Percentiles rank a stretch among this genome's conserved stretches.
Evolutionary conservation across 2,888 invertebrate genomes (phyloP).

Genomic region (Rhodophaea formosa): DNA sequence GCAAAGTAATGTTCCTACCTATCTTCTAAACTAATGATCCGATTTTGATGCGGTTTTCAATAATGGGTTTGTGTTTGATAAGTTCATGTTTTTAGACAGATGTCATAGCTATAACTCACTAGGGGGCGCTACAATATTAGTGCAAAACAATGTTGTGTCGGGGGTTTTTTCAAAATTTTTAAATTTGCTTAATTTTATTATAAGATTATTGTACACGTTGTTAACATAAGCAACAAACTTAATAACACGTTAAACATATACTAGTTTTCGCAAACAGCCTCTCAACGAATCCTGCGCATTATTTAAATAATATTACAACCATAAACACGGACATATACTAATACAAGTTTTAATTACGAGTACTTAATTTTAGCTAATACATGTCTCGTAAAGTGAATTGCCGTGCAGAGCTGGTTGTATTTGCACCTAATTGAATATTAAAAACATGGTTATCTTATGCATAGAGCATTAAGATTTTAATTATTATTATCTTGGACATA

Average conservation of each 20-base stretch:
- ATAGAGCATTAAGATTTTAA: slow-evolving; percentile 7
- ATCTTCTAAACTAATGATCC: too few species aligned
- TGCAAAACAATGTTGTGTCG: too few species aligned
- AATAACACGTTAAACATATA: not conserved
- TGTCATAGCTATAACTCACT: too few species aligned
- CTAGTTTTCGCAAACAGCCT: not conserved
- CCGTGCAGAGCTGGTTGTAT: not conserved
- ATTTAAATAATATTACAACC: slow-evolving; percentile 1
- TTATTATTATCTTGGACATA: not conserved
- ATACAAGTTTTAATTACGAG: slow-evolving; percentile 1
- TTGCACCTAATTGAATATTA: slow-evolving; percentile 6
- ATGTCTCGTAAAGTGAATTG: not conserved
- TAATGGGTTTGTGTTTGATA: too few species aligned
- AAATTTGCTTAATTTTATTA: too few species aligned
- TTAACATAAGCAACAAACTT: not conserved
- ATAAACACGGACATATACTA: slow-evolving; percentile 5
- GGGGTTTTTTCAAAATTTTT: too few species aligned
- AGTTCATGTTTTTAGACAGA: too few species aligned
- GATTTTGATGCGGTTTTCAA: too few species aligned
- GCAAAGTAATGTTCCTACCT: too few species aligned
- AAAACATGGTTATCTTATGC: slow-evolving; percentile 6
- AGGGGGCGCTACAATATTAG: too few species aligned
- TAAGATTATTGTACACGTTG: too few species aligned
- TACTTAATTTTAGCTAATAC: not conserved
- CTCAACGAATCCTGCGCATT: not conserved